These are phyloP conservation scores for Asbolus verrucosus DNA, from an alignment of 1,140 invertebrate genomes.

Conservation along the genomic window DNA sequence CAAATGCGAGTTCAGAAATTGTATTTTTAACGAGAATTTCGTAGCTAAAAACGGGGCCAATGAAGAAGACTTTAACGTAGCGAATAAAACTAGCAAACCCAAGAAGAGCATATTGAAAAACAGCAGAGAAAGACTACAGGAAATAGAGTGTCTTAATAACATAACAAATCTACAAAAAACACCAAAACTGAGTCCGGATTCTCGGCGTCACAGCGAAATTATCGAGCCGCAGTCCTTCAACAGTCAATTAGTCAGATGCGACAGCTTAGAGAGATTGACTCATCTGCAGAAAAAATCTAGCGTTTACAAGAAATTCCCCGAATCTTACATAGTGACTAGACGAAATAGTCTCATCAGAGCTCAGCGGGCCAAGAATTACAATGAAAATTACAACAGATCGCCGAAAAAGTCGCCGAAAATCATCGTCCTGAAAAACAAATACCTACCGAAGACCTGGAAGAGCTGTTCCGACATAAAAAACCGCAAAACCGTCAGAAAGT, in stretches of 20 bases:
- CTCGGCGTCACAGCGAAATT: conserved; percentile 59
- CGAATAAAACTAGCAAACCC: conserved; percentile 49
- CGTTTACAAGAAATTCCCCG: conserved; percentile 60
- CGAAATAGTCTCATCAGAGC: conserved; percentile 48
- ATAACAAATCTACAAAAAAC: conserved; percentile 54
- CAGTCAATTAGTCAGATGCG: conserved; percentile 59
- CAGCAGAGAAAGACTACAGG: conserved; percentile 53
- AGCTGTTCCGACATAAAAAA: conserved; percentile 63
- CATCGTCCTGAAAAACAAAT: conserved; percentile 57
- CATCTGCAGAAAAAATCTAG: conserved; percentile 52
- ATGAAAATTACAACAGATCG: conserved; percentile 41
- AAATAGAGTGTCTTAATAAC: conserved; percentile 53
- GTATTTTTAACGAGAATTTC: conserved; percentile 63
- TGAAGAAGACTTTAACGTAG: conserved; percentile 26
- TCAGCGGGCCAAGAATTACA: conserved; percentile 50
- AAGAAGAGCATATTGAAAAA: conserved; percentile 60
- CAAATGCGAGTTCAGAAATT: conserved; percentile 63
- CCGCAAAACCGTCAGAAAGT: conserved; percentile 60
- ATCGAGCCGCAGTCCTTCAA: conserved; percentile 56
- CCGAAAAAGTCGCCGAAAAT: conserved; percentile 57
- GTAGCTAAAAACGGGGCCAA: conserved; percentile 55
- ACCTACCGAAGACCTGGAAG: conserved; percentile 62
- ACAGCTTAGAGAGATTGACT: conserved; percentile 60
- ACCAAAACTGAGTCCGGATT: conserved; percentile 45
- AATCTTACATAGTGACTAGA: conserved; percentile 60